These are phyloP conservation scores for Ctenopoma multispine DNA, from an alignment of 2,797 vertebrate species.

Conservation along the genomic window DNA sequence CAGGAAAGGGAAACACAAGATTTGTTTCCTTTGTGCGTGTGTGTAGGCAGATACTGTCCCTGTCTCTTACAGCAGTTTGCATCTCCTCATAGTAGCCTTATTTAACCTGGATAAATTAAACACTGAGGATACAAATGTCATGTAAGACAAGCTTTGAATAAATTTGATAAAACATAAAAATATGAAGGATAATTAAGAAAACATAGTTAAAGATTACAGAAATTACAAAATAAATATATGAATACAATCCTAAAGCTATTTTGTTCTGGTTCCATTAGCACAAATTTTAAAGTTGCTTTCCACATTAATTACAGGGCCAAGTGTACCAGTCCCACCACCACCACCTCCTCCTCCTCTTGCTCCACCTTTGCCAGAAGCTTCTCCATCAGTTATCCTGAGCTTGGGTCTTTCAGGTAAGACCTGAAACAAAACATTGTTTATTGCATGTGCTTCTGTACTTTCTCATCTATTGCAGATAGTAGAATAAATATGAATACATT, in stretches of 20 bases:
- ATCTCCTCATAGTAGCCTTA: conserved; percentile 9
- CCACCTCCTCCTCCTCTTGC: conserved; percentile 75
- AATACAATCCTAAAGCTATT: not conserved
- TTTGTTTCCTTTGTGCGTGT: conserved; percentile 72
- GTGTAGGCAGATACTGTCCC: conserved; percentile 21
- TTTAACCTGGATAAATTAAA: not conserved
- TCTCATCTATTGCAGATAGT: not conserved
- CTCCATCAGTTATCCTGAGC: conserved; percentile 91
- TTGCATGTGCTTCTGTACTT: not conserved
- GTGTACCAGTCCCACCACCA: conserved; percentile 66
- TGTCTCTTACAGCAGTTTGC: conserved; percentile 8
- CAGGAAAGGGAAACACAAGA: conserved; percentile 79
- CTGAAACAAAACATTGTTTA: too few species aligned
- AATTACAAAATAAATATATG: not conserved
- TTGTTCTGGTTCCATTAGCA: conserved; percentile 19
- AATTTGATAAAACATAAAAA: not conserved
- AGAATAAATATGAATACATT: not conserved
- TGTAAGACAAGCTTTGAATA: not conserved
- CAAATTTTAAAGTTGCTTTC: not conserved
- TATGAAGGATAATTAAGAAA: not conserved
- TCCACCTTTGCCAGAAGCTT: conserved; percentile 89
- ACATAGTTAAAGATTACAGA: not conserved
- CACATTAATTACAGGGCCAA: conserved; percentile 53
- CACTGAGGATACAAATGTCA: not conserved
- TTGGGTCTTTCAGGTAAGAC: conserved; percentile 93